Evolutionary conservation across 2,888 invertebrate species (phyloP).

Genomic region (Dascillus cervinus): DNA sequence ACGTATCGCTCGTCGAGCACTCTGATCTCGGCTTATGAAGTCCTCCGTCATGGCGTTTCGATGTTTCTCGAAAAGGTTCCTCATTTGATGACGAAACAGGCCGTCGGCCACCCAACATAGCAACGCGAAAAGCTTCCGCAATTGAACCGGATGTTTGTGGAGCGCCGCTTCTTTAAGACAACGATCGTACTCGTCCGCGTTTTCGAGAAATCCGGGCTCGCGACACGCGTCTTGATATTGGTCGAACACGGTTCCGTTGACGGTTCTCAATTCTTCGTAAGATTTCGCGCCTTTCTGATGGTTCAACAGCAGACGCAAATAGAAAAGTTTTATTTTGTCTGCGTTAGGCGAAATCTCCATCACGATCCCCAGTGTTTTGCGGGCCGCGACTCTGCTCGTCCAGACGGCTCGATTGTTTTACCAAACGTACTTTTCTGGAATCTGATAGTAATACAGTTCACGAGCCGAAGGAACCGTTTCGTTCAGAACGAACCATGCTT

Average conservation of each 20-base stretch:
- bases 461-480: conserved; percentile 14
- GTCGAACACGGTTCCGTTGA: conserved; percentile 21
- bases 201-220: conserved; percentile 23
- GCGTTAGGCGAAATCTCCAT: too few species aligned
- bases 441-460: too few species aligned
- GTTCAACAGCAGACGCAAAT: conserved; percentile 21
- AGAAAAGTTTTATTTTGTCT: conserved; percentile 15
- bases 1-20: too few species aligned
- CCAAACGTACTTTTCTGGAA: too few species aligned
- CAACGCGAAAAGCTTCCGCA: conserved; percentile 29
- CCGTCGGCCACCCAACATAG: too few species aligned
- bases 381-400: too few species aligned
- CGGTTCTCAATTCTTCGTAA: conserved; percentile 25
- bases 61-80: too few species aligned
- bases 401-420: too few species aligned
- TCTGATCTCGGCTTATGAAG: too few species aligned
- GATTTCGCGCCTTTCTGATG: conserved; percentile 19
- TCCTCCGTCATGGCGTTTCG: too few species aligned
- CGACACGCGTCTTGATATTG: conserved; percentile 21
- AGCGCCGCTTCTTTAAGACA: conserved; percentile 21
- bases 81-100: too few species aligned
- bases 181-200: conserved; percentile 25
- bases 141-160: conserved; percentile 23
- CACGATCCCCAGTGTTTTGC: too few species aligned
- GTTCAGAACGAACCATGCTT: conserved; percentile 24